A percentile compares a stretch with the other conserved stretches of the same genome.
Evolutionary conservation across 2,888 invertebrate genomes (phyloP).

Genomic region (Acanthopleura granulata): DNA sequence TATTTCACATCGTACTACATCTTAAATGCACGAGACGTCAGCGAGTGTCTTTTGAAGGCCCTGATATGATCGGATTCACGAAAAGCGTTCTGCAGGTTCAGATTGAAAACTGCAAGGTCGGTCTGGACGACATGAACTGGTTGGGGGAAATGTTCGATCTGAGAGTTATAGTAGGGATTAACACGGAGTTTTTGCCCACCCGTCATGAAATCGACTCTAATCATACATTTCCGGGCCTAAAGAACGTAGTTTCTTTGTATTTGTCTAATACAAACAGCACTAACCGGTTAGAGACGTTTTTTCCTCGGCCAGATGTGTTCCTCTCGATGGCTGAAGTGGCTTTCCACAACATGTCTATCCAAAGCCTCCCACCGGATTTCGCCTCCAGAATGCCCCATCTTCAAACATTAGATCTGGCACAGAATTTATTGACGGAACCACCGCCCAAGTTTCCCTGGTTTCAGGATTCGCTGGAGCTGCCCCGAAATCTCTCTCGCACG

Average conservation of each 20-base stretch:
- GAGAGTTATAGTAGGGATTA: background rate
- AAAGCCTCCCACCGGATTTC: background rate
- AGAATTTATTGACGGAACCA: background rate
- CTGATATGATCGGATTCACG: background rate
- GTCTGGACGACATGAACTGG: slow-evolving; percentile 2
- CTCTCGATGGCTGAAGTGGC: background rate
- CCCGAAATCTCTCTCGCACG: background rate
- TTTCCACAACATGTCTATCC: background rate
- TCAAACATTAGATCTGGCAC: background rate
- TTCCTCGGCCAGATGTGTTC: background rate
- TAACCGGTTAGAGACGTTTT: background rate
- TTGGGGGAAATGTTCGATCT: background rate
- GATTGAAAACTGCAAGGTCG: background rate
- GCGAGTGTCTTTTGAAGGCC: background rate
- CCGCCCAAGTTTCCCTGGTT: background rate
- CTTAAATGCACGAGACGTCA: background rate
- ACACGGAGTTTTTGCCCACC: background rate
- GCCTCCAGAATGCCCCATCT: background rate
- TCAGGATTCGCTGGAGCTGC: background rate
- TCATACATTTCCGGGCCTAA: background rate
- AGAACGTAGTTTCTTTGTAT: background rate
- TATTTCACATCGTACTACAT: background rate
- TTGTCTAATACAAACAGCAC: slow-evolving; percentile 8
- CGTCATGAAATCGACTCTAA: background rate
- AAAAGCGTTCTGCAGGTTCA: background rate